phyloP scores from a whole-genome alignment of 1,140 invertebrate species.

The Ceratina australensis region DNA sequence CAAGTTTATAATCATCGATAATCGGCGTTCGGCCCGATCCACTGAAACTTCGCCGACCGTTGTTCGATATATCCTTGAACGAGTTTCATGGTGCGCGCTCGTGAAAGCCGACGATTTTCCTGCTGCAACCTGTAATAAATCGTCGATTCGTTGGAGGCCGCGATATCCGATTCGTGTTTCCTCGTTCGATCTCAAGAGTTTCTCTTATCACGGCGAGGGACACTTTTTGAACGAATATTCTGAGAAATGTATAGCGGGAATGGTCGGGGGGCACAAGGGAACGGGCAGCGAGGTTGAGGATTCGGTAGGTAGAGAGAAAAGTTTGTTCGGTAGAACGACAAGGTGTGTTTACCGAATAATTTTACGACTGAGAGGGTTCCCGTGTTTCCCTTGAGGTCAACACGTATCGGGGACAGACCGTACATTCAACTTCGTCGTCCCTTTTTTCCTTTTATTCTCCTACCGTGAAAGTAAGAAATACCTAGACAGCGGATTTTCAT shows the following conservation, averaged over 20 bases:
- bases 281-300: not conserved
- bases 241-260: too few relatives aligned
- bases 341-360: constrained; percentile 4
- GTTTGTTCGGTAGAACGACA: not conserved
- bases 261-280: not conserved
- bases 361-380: constrained; percentile 18
- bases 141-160: too few relatives aligned
- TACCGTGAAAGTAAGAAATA: too few relatives aligned
- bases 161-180: too few relatives aligned
- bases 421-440: not conserved
- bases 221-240: too few relatives aligned
- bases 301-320: not conserved
- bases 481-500: too few relatives aligned
- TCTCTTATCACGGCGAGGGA: not conserved
- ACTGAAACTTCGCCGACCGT: not conserved
- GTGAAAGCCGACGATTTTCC: too few relatives aligned
- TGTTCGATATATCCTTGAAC: too few relatives aligned
- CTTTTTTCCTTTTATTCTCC: too few relatives aligned
- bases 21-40: not conserved
- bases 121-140: too few relatives aligned
- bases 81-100: too few relatives aligned
- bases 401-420: not conserved
- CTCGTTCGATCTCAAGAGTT: not conserved
- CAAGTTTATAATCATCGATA: not conserved
- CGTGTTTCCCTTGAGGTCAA: not conserved